Evolutionary conservation across 2,797 vertebrate species (phyloP), one percentile per base, ranked within the genome.

Genomic region (Danio choprae): DNA sequence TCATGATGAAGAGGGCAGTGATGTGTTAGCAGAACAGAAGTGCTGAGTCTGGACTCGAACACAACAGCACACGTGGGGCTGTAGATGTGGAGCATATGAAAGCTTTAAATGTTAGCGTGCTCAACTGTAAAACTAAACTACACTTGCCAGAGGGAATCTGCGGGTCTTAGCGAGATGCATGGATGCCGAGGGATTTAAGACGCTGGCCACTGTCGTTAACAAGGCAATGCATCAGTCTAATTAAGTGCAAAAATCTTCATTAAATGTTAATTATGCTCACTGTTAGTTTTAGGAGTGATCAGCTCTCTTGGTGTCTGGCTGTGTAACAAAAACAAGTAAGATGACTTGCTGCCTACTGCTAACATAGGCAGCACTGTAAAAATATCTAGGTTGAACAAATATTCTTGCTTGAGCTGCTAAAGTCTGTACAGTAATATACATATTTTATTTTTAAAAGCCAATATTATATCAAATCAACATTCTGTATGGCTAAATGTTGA

Each of bases 1-100:
- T 67, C 73, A 82, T 79, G 82, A 83, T 85, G 77, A 85, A 70
- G 80, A 67, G 83, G 74, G 74, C 62, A 72, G 72, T 83, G 73
- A 80, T 77, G 74, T 81, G 79, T 84, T 83, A 74, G 46, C 76
- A 83, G 76, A 74, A 79, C 70, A 80, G 77, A 84, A 87, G 44
- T 84, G 86, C 86, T 86, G 84, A 87, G 84, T 77, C 58, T 74
- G 70, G 60, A 77, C 69, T 70, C 69, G 62, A 65, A 82, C 58
- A 53, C 78, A 69, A 79, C 76, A 38, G 80, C 55, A 79, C 68
- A 29, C 74, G 67, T 71, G 81, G 50, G 79, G 70, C 85, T 86
- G 59, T 62, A 55, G 79, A 69, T 79, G 58, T 56, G 71, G 56
- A 77, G 73, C 72, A 77, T 82, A 68, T 71, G 82, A 77, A 62